Conservation (phyloP, 1,140 invertebrate genomes). For the Stenopsyche tienmushanensis region DNA sequence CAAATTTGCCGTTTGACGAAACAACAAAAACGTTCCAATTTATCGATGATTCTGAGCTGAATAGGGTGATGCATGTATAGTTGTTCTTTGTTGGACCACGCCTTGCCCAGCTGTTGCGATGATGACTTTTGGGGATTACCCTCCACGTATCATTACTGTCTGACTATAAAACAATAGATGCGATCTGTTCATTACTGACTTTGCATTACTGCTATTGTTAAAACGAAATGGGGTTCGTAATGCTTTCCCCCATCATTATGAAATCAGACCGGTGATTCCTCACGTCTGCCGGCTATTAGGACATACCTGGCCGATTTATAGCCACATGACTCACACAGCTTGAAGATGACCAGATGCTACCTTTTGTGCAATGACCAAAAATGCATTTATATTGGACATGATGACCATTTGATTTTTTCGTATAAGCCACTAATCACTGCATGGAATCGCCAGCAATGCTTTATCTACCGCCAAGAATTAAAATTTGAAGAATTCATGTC, state of each 20-base stretch:
- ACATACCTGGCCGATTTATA: constrained; percentile 7
- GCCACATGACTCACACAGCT: constrained; percentile 12
- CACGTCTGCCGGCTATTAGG: constrained; percentile 9
- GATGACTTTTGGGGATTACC: constrained; percentile 31
- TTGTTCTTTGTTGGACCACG: constrained; percentile 15
- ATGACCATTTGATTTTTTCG: too few species aligned
- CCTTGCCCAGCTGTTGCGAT: constrained; percentile 34
- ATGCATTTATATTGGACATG: too few species aligned
- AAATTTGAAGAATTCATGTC: too few species aligned
- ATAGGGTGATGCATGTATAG: too few species aligned
- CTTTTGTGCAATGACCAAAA: too few species aligned
- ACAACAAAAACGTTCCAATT: too few species aligned
- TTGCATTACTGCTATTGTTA: not conserved
- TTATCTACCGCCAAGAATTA: too few species aligned
- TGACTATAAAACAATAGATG: constrained; percentile 38
- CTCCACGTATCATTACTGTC: constrained; percentile 19
- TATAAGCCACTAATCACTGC: too few species aligned
- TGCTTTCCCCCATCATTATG: constrained; percentile 10
- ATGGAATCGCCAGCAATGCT: too few species aligned
- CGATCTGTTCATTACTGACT: constrained; percentile 36
- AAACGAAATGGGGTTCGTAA: not conserved
- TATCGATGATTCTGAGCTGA: too few species aligned
- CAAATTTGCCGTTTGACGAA: too few species aligned
- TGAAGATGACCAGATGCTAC: constrained; percentile 6
- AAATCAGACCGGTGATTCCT: constrained; percentile 32